A percentile compares a stretch with the other conserved stretches of the same genome.
These are phyloP conservation scores for Pelvicachromis taeniatus DNA, from an alignment of 2,113 vertebrate genomes.

Conservation along the genomic window DNA sequence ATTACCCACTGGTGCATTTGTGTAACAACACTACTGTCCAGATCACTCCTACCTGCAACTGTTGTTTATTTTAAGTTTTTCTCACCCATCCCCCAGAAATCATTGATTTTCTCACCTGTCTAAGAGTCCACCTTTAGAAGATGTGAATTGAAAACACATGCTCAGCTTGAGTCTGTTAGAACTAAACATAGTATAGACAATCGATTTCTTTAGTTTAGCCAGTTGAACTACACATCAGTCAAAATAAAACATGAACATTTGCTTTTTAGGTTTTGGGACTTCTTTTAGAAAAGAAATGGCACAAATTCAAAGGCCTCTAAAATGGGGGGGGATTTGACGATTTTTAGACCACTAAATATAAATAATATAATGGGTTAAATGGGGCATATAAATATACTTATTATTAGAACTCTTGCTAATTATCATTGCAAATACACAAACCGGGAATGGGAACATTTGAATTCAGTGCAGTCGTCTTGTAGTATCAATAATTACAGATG, in stretches of 20 bases:
- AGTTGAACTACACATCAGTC: not conserved
- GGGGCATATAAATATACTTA: not conserved
- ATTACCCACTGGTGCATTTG: constrained; percentile 1
- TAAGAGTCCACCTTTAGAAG: not conserved
- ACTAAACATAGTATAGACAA: not conserved
- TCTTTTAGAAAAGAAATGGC: not conserved
- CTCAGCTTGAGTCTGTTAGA: not conserved
- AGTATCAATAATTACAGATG: not conserved
- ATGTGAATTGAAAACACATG: not conserved
- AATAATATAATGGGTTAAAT: not conserved
- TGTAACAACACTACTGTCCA: not conserved
- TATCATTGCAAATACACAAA: not conserved
- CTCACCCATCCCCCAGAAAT: not conserved
- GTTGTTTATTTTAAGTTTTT: not conserved
- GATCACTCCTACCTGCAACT: not conserved
- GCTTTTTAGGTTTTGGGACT: not conserved
- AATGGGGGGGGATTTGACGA: not conserved
- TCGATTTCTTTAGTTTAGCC: not conserved
- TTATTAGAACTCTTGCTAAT: not conserved
- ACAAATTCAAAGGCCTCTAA: not conserved
- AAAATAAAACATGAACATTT: not conserved
- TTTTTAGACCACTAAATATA: not conserved
- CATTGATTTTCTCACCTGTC: not conserved
- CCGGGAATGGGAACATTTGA: not conserved
- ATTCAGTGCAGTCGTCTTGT: not conserved